These are phyloP conservation scores for Falco columbarius DNA, from an alignment of 2,797 vertebrate genomes.

Conservation along the genomic window DNA sequence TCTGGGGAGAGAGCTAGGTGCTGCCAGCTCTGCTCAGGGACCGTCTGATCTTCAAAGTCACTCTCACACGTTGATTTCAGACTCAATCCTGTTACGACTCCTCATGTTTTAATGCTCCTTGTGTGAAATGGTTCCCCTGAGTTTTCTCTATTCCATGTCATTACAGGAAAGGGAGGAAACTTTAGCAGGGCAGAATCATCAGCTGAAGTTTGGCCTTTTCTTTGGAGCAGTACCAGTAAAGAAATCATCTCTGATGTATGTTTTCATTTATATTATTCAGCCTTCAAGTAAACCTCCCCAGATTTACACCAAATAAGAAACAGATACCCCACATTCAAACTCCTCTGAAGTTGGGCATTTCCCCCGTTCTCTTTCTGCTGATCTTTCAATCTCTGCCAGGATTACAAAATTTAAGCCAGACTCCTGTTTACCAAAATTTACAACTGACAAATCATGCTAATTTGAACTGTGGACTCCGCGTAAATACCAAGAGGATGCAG, in stretches of 20 bases:
- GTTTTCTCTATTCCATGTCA: too few relatives aligned
- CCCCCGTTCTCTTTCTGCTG: background rate
- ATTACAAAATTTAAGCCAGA: background rate
- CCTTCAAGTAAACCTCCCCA: background rate
- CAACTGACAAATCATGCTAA: rapidly evolving
- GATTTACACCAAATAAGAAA: background rate
- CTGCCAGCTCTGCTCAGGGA: background rate
- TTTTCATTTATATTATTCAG: background rate
- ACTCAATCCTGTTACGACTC: background rate
- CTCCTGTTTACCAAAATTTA: background rate
- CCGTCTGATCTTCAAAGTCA: background rate
- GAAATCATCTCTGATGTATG: rapidly evolving
- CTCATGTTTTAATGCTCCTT: too few relatives aligned
- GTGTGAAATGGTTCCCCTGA: rapidly evolving
- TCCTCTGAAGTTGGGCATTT: background rate
- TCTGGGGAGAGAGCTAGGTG: background rate
- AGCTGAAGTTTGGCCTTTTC: too few relatives aligned
- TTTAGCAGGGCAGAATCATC: background rate
- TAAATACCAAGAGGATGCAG: background rate
- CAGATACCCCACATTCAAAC: rapidly evolving
- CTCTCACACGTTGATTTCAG: background rate
- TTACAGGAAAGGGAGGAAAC: background rate
- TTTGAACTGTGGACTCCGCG: background rate
- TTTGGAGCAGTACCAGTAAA: rapidly evolving
- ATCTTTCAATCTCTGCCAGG: background rate